phyloP scores from a whole-genome alignment of 2,797 vertebrate genomes.

The Artibeus lituratus region DNA sequence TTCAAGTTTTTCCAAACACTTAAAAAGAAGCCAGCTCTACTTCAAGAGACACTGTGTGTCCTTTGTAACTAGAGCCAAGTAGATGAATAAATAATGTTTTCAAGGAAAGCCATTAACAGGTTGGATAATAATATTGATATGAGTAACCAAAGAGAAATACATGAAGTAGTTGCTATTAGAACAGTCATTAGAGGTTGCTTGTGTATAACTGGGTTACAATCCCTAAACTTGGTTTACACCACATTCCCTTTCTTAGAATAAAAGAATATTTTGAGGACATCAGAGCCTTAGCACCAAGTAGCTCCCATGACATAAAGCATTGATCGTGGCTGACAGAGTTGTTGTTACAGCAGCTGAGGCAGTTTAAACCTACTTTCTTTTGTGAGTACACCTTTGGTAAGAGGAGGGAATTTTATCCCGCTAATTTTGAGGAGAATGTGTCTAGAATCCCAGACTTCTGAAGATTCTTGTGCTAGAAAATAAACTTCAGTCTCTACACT shows the following conservation, averaged over 20 bases:
- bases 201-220: neutral
- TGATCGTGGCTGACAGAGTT: neutral
- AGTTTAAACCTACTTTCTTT: neutral
- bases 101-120: neutral
- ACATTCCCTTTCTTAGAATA: constrained; percentile 10
- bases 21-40: neutral
- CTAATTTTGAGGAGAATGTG: neutral
- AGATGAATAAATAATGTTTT: constrained; percentile 21
- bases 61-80: neutral
- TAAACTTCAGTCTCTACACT: neutral
- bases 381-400: neutral
- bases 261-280: neutral
- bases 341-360: neutral
- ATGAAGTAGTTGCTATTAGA: constrained; percentile 16
- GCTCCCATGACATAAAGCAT: neutral
- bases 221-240: neutral
- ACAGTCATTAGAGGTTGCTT: neutral
- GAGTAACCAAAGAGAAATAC: constrained; percentile 28
- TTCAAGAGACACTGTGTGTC: neutral
- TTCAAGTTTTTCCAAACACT: constrained; percentile 27
- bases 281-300: neutral
- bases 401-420: neutral
- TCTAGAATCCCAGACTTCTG: neutral
- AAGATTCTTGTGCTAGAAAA: neutral
- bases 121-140: constrained; percentile 4